Evolutionary conservation across 1,140 invertebrate species (phyloP).

Genomic region (Parapsyche elsis): DNA sequence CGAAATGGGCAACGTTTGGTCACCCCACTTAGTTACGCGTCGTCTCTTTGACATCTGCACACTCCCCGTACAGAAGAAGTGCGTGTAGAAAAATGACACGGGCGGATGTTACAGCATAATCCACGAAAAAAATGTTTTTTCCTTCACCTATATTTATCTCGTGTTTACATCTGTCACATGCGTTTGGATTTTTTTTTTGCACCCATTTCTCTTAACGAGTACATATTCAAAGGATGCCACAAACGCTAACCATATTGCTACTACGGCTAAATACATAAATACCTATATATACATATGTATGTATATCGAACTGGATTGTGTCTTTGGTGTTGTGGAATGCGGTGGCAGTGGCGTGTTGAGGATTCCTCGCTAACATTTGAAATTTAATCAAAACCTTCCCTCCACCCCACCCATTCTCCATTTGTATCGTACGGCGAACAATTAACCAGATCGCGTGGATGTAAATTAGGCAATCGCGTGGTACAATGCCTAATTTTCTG

Average conservation of each 20-base stretch:
- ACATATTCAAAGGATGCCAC: not conserved
- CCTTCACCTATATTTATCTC: slow-evolving; percentile 31
- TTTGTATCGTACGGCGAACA: not conserved
- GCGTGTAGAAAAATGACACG: not conserved
- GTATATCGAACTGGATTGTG: not conserved
- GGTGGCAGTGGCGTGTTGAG: not conserved
- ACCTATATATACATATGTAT: not conserved
- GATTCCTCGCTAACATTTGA: slow-evolving; percentile 29
- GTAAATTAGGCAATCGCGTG: slow-evolving; percentile 30
- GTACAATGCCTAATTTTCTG: slow-evolving; percentile 26
- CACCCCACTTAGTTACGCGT: slow-evolving; percentile 3
- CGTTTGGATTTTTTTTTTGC: not conserved
- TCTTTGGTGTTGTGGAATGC: not conserved
- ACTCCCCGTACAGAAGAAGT: not conserved
- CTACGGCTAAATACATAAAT: not conserved
- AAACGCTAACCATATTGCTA: slow-evolving; percentile 16
- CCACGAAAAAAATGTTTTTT: not conserved
- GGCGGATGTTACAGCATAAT: slow-evolving; percentile 30
- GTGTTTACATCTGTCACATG: slow-evolving; percentile 25
- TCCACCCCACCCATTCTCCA: too few species aligned
- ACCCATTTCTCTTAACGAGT: not conserved
- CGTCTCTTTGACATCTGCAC: slow-evolving; percentile 9
- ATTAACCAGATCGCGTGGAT: slow-evolving; percentile 31
- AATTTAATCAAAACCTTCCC: slow-evolving; percentile 12
- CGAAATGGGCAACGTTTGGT: not conserved